phyloP scores from a whole-genome alignment of 2,113 vertebrate species.

The Trichechus manatus region DNA sequence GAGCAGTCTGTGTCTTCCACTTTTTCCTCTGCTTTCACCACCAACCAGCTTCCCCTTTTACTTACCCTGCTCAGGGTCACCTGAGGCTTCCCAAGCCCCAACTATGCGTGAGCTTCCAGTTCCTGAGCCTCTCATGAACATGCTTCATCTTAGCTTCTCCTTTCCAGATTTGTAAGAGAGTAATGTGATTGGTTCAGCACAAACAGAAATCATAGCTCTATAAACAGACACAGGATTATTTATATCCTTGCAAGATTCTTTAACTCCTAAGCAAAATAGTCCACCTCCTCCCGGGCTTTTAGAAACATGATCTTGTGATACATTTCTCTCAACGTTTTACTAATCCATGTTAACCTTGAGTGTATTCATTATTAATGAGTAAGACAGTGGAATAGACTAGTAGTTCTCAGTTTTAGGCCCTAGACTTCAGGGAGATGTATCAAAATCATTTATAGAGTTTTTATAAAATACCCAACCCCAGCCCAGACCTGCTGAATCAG shows the following conservation, averaged over 20 bases:
- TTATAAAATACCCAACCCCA: neutral
- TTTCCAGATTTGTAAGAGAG: neutral
- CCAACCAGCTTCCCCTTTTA: neutral
- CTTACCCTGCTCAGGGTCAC: neutral
- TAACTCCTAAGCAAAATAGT: neutral
- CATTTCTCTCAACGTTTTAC: neutral
- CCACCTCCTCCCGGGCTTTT: neutral
- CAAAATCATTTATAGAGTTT: neutral
- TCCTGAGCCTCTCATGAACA: neutral
- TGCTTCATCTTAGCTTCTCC: neutral
- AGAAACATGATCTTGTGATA: conserved; percentile 1
- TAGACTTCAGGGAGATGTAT: neutral
- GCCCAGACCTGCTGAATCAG: neutral
- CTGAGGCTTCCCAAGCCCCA: neutral
- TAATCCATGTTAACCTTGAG: neutral
- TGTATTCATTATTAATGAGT: neutral
- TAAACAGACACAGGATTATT: neutral
- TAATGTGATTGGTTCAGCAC: neutral
- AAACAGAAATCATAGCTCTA: neutral
- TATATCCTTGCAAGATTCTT: neutral
- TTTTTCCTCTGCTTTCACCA: neutral
- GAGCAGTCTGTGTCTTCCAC: neutral
- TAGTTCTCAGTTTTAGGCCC: neutral
- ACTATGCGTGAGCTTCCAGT: neutral
- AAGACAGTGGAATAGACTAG: neutral